Percentiles rank a stretch among this genome's conserved stretches.
phyloP scores from a whole-genome alignment of 2,888 invertebrate genomes.

The Lycaena phlaeas region DNA sequence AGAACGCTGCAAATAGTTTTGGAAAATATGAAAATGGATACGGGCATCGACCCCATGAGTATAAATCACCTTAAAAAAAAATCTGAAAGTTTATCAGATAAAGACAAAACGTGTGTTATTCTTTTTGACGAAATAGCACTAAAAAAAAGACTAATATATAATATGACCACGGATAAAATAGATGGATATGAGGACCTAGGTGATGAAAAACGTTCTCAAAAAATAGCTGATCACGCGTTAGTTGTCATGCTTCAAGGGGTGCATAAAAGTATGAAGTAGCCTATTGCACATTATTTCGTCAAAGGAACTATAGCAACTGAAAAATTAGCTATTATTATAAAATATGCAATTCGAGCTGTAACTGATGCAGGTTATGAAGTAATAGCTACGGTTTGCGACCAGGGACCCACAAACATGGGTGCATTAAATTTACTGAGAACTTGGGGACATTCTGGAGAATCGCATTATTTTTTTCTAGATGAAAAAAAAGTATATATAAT shows the following conservation, averaged over 20 bases:
- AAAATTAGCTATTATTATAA: slow-evolving; percentile 12
- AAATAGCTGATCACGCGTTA: slow-evolving; percentile 9
- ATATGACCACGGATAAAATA: slow-evolving; percentile 4
- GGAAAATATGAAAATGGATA: slow-evolving; percentile 10
- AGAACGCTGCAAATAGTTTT: slow-evolving; percentile 11
- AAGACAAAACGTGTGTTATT: slow-evolving; percentile 4
- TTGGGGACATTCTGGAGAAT: neutral
- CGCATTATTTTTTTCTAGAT: slow-evolving; percentile 6
- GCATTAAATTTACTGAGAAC: slow-evolving; percentile 7
- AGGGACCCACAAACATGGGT: slow-evolving; percentile 15
- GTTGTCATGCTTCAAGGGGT: slow-evolving; percentile 13
- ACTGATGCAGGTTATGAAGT: slow-evolving; percentile 6
- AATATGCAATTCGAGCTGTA: slow-evolving; percentile 8
- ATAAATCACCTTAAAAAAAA: neutral
- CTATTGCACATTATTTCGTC: slow-evolving; percentile 14
- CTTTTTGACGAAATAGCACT: slow-evolving; percentile 12
- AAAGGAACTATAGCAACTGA: slow-evolving; percentile 11
- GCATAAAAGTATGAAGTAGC: slow-evolving; percentile 11
- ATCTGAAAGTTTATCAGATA: neutral
- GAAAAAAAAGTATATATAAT: slow-evolving; percentile 9
- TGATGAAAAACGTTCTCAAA: neutral
- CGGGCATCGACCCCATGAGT: slow-evolving; percentile 6
- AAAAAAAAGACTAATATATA: slow-evolving; percentile 9
- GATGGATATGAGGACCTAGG: slow-evolving; percentile 11
- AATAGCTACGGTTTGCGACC: slow-evolving; percentile 13